Conservation (phyloP, 2,888 invertebrate genomes). For the Pollenia angustigena region DNA sequence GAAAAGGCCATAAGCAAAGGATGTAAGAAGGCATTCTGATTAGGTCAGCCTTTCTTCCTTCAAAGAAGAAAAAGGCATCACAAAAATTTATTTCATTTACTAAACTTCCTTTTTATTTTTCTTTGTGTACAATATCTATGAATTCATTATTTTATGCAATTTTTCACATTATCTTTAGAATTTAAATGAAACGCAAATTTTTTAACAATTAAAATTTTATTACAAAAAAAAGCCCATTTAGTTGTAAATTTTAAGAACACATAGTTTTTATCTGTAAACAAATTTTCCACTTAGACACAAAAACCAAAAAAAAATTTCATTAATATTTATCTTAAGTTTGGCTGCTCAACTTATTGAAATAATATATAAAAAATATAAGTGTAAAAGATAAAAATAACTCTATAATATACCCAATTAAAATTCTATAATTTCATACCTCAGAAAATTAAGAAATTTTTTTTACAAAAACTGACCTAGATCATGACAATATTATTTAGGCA, state of each 20-base stretch:
- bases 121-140: not conserved
- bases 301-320: too few species aligned
- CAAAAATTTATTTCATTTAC: too few species aligned
- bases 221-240: not conserved
- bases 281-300: too few species aligned
- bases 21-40: too few species aligned
- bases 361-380: not conserved
- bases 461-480: constrained; percentile 47
- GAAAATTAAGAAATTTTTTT: not conserved
- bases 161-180: not conserved
- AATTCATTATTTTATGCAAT: not conserved
- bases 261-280: not conserved
- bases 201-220: not conserved
- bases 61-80: too few species aligned
- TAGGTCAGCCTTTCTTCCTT: too few species aligned
- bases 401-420: not conserved
- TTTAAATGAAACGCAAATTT: not conserved
- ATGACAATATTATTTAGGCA: constrained; percentile 32
- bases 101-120: too few species aligned
- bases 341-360: constrained; percentile 10
- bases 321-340: not conserved
- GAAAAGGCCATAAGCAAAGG: too few species aligned
- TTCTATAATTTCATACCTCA: not conserved
- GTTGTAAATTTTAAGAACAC: not conserved
- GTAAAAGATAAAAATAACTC: not conserved